Evolutionary conservation across 2,888 invertebrate species (phyloP), one percentile per base, ranked within the genome.

Genomic region (Frankliniella fusca): DNA sequence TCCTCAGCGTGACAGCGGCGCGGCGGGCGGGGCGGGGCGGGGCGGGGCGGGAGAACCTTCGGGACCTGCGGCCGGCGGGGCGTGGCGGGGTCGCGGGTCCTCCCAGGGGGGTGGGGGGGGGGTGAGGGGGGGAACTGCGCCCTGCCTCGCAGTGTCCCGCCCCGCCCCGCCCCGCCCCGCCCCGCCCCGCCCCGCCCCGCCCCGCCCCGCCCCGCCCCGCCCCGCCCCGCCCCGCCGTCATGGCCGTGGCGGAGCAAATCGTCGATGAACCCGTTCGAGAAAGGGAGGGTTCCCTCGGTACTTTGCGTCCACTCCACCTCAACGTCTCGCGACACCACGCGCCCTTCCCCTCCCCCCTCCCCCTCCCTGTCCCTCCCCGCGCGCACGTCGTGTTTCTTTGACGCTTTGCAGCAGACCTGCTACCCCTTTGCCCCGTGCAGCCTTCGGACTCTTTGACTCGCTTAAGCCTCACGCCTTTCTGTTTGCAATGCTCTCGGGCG

Each of bases 381-480:
- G 11, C 54, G 54, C 15, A 54, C 54, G 54, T 54, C 54, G 18
- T 54, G 20, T 20, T 54, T 20, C 70, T 23, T 38, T 38, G 38
- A 38, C 3, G 38, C 38, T 38, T 38, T 8, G 70, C 70, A 70
- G 23, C 27, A 27, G 27, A 76, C 12, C 23, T 23, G 27, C 70
- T 27, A 27, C 7, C 23, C 70, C 27, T 27, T 27, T 23, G 8
- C 27, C 1, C 23, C 27, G 54, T 9, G 12, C 70, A 11, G 12
- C 70, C 70, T 27, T 23, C 27, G 27, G 27, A 10, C 23, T 23
- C 70, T 70, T 70, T 70, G 70, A 23, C 54, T 11, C 54, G 54
- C 54, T 20, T 15, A 76, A 76, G 70, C 70, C 27, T 76, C 70
- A 76, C 70, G 70, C 70, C 70, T 76, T 76, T 27, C 27, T 76